phyloP scores from a whole-genome alignment of 2,888 invertebrate genomes.

The Neocrepidodera transversa region DNA sequence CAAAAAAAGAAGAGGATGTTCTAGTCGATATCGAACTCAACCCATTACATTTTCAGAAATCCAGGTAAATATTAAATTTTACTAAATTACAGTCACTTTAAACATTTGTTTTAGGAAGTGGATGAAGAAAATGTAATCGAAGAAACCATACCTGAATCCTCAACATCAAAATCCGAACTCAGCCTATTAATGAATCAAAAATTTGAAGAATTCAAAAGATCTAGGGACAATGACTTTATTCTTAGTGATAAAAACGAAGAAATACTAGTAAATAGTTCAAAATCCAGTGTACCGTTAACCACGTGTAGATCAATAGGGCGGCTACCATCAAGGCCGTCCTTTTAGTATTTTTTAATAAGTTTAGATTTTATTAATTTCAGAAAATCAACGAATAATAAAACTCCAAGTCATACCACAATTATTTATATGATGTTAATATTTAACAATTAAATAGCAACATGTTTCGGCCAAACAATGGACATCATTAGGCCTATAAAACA shows the following conservation, averaged over 20 bases:
- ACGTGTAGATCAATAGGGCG: slow-evolving; percentile 50
- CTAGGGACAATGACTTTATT: slow-evolving; percentile 54
- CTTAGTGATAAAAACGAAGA: slow-evolving; percentile 40
- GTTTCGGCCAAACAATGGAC: too few relatives aligned
- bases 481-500: too few relatives aligned
- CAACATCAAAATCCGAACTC: slow-evolving; percentile 64
- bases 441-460: too few relatives aligned
- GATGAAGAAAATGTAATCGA: slow-evolving; percentile 70
- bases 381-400: too few relatives aligned
- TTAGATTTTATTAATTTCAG: slow-evolving; percentile 1
- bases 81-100: too few relatives aligned
- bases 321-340: slow-evolving; percentile 54
- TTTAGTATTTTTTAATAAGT: slow-evolving; percentile 42
- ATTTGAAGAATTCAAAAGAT: slow-evolving; percentile 66
- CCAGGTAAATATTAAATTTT: slow-evolving; percentile 61
- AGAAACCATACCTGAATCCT: slow-evolving; percentile 54
- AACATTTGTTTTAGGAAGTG: slow-evolving; percentile 66
- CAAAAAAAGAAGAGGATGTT: slow-evolving; percentile 63
- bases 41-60: slow-evolving; percentile 81
- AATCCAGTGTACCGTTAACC: slow-evolving; percentile 35
- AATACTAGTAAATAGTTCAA: slow-evolving; percentile 26
- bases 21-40: slow-evolving; percentile 69
- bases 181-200: slow-evolving; percentile 59
- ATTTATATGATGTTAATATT: too few relatives aligned
- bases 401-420: too few relatives aligned